A percentile compares a stretch with the other conserved stretches of the same genome.
phyloP scores from a whole-genome alignment of 2,888 invertebrate genomes.

The Lycocerus yunnanus region DNA sequence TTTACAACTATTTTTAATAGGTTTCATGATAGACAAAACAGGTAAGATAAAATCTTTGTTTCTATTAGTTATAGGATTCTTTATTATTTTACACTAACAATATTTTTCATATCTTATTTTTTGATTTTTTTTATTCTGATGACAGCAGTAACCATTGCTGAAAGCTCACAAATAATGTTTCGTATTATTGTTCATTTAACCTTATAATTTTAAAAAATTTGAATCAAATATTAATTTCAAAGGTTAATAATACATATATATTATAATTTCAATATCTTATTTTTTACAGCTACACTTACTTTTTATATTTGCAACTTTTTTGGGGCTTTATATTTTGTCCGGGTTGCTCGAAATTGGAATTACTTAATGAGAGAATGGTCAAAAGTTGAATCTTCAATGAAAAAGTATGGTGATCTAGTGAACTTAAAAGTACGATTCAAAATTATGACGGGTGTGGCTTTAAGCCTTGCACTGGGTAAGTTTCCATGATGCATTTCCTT shows the following conservation, averaged over 20 bases:
- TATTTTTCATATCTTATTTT: no score
- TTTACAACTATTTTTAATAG: slow-evolving; percentile 40
- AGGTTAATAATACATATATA: no score
- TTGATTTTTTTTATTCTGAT: no score
- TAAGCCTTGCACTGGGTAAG: slow-evolving; percentile 18
- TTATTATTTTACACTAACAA: no score
- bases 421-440: slow-evolving; percentile 22
- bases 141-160: no score
- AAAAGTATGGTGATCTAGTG: slow-evolving; percentile 30
- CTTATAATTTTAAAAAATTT: no score
- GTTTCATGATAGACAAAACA: slow-evolving; percentile 43
- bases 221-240: no score
- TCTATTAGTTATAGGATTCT: no score
- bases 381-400: slow-evolving; percentile 32
- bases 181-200: no score
- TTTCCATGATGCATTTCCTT: neutral
- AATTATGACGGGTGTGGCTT: slow-evolving; percentile 16
- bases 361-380: slow-evolving; percentile 43
- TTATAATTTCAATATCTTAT: neutral
- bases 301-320: slow-evolving; percentile 46
- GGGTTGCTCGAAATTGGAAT: slow-evolving; percentile 57
- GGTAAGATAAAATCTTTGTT: slow-evolving; percentile 36
- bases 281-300: slow-evolving; percentile 42
- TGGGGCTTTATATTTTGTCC: slow-evolving; percentile 57
- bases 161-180: no score